phyloP scores from a whole-genome alignment of 2,113 vertebrate genomes.

The Potamarius usumacintae region DNA sequence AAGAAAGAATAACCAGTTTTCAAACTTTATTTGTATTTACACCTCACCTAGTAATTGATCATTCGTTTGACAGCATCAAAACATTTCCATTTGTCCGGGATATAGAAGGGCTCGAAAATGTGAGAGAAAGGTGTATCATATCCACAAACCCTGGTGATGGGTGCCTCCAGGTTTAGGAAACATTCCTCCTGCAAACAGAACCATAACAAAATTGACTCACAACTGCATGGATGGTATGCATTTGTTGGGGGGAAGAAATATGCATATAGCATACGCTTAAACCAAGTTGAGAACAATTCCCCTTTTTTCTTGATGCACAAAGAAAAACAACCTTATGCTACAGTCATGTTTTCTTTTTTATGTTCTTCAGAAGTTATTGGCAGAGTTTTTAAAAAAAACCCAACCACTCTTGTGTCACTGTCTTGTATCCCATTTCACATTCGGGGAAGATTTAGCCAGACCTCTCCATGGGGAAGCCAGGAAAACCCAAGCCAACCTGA shows the following conservation, averaged over 20 bases:
- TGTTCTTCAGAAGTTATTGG: conserved; percentile 9
- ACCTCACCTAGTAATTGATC: conserved; percentile 87
- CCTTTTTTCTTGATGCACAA: not conserved
- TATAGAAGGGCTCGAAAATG: conserved; percentile 97
- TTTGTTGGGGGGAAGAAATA: not conserved
- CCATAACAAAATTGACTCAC: conserved; percentile 18
- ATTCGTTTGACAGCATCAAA: conserved; percentile 92
- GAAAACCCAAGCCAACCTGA: not conserved
- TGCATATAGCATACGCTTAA: not conserved
- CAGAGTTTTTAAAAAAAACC: not conserved
- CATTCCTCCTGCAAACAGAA: conserved; percentile 86
- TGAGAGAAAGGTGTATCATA: conserved; percentile 98
- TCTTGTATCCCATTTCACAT: not conserved
- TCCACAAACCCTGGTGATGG: conserved; percentile 92
- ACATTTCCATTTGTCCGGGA: conserved; percentile 99
- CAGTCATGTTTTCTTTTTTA: not conserved
- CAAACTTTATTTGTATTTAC: conserved; percentile 5
- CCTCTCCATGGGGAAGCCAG: not conserved
- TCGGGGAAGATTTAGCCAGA: not conserved
- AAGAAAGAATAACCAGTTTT: not conserved
- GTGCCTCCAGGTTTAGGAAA: conserved; percentile 95
- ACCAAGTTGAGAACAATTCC: not conserved
- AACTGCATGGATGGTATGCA: not conserved
- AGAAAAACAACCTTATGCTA: not conserved
- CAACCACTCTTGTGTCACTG: not conserved